Evolutionary conservation across 2,888 invertebrate species (phyloP), one percentile per base, ranked within the genome.

Genomic region (Machimus rusticus): DNA sequence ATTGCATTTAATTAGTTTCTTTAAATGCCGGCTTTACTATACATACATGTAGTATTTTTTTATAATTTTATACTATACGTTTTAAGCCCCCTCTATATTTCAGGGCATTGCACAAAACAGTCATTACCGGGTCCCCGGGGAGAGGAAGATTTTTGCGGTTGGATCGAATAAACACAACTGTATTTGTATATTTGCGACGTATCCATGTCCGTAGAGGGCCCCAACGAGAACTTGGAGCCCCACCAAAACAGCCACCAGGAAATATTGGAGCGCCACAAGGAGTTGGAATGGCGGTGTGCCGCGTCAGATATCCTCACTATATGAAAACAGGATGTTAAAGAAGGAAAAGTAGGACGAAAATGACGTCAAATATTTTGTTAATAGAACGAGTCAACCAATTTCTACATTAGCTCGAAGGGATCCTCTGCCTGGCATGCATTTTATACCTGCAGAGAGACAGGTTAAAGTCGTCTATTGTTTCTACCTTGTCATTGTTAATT

Each of bases 321-420:
- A 46, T 23, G 31, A 3, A 46, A 76, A n/a, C 57, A 19, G 57
- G 57, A 82, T 19, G 57, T 76, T 82, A 55, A 55, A 34, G 57
- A n/a, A 82, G 37, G 66, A 9, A 82, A 82, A 82, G 82, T 82
- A 82, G 82, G 82, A 82, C 82, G 82, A 82, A 82, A 19, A 34
- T 82, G 82, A 82, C 82, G 82, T 82, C 82, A 82, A 57, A 57
- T 82, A 82, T 51, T 57, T 82, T 82, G 82, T 57, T 66, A 82
- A 82, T 82, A 82, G 82, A 66, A 82, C 34, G 57, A 82, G 55
- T 2, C 81, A 31, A n/a, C 82, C 57, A 82, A 82, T 82, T 82
- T 82, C 57, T 82, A 82, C 55, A 82, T 6, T 37, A 57, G 37
- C 82, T 55, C 37, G 82, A 82, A 57, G 66, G 82, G 14, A 46